Base-by-base conservation (phyloP, 2,113 vertebrate species). In the Irena cyanogastra region DNA sequence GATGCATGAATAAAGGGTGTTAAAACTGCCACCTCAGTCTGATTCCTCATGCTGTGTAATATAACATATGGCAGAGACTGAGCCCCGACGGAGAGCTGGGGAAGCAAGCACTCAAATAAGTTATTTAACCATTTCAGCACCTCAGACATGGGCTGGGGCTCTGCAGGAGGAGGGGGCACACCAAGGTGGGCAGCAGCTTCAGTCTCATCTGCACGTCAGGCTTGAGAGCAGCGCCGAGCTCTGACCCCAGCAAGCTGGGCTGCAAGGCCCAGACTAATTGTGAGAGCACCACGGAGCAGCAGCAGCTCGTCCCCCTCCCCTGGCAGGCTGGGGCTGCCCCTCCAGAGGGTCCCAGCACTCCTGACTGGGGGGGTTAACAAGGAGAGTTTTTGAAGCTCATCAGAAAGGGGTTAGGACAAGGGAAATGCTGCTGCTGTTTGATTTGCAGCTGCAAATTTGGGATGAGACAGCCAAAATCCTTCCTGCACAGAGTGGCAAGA, bases 1-100 rank as follows among this genome's bases (percentile, higher is more conserved):
- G 93, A 93, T 87, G 80, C 87, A 96, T 95, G 96, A 96, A 97
- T 96, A 94, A 84, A 96, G 96, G 83, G 96, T 97, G 96, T 96
- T 97, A 97, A 96, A 97, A 94, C 89, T 96, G 95, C 92, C 95
- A 96, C 95, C 95, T 97, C 92, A 79, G 80, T 93, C 90, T 95
- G 95, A 91, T 97, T 96, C 94, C 92, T 94, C 90, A 94, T 96
- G 90, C 94, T 96, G 80, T 93, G 89, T 89, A 93, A 95, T 94
- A 47, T 65, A 96, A 84, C 96, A 97, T 97, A 97, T 96, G 96
- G 96, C 86, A 89, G 72, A 30, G 85, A 57, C 94, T 94, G 90
- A 95, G 57, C 86, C 95, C 90, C 63, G 13, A 79, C 15, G 44
- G 85, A 80, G 90, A 95, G 14, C 63, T 68, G 18, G 7, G 82